Evolutionary conservation across 2,113 vertebrate species (phyloP).

Genomic region (Paramormyrops kingsleyae): DNA sequence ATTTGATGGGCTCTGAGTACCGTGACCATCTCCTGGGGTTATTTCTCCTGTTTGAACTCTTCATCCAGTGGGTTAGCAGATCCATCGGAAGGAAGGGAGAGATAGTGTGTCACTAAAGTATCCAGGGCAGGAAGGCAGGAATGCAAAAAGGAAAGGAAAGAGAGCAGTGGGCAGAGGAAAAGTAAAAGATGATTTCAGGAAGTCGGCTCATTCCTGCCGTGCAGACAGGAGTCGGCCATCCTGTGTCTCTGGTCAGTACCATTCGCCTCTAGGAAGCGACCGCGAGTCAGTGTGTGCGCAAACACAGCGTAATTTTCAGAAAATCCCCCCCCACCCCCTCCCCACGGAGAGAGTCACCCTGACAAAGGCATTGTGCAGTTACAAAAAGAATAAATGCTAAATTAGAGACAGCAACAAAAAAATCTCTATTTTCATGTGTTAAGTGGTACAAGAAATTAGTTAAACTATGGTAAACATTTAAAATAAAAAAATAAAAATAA

Average conservation of each 20-base stretch:
- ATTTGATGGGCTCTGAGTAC: neutral
- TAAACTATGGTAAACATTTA: slow-evolving; percentile 1
- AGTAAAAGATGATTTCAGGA: neutral
- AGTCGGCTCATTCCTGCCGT: neutral
- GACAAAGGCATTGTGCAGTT: slow-evolving; percentile 35
- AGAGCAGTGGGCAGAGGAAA: neutral
- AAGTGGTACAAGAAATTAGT: neutral
- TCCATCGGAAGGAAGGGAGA: neutral
- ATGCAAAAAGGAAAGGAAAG: neutral
- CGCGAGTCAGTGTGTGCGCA: neutral
- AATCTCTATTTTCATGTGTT: slow-evolving; percentile 7
- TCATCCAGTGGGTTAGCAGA: slow-evolving; percentile 15
- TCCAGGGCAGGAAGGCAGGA: neutral
- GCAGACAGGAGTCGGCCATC: neutral
- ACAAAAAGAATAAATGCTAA: slow-evolving; percentile 21
- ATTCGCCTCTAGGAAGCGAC: neutral
- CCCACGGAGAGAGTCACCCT: slow-evolving; percentile 11
- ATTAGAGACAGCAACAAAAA: neutral
- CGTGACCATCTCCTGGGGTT: neutral
- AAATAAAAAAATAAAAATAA: slow-evolving; percentile 5
- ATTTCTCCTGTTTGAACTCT: neutral
- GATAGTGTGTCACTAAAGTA: neutral
- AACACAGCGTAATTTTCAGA: neutral
- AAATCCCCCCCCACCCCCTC: neutral
- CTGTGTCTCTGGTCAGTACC: neutral